Conservation (phyloP, 2,113 vertebrate genomes). For the Chloroceryle aenea region DNA sequence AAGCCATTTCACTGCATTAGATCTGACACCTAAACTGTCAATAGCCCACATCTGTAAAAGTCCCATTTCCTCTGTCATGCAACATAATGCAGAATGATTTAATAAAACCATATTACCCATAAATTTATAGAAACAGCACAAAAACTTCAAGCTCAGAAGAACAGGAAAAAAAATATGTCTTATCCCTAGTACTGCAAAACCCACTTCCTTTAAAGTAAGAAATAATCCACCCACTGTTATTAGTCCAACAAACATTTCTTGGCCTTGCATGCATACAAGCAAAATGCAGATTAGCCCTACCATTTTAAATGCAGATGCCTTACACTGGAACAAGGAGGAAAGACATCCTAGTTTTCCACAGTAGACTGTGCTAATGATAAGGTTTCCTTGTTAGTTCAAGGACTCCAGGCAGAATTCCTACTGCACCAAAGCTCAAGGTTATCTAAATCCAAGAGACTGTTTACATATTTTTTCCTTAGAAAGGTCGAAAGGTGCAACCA, state of each 20-base stretch:
- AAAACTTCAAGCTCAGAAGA: background rate
- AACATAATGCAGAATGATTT: background rate
- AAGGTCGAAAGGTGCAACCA: background rate
- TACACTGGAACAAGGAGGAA: background rate
- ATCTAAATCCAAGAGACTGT: background rate
- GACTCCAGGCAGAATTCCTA: background rate
- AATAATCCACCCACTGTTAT: background rate
- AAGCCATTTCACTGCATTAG: background rate
- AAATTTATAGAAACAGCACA: background rate
- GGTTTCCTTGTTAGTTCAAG: background rate
- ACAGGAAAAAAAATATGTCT: background rate
- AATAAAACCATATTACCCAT: background rate
- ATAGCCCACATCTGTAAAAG: background rate
- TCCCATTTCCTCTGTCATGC: background rate
- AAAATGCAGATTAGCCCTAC: background rate
- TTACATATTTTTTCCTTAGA: background rate
- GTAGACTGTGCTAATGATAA: background rate
- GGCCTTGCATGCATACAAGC: background rate
- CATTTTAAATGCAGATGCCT: slow-evolving; percentile 8
- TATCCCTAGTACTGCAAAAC: background rate
- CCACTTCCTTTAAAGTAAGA: background rate
- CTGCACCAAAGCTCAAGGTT: slow-evolving; percentile 11
- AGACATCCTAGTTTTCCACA: background rate
- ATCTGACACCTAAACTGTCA: background rate
- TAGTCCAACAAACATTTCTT: background rate